Percentiles rank a stretch among this genome's conserved stretches.
phyloP scores from a whole-genome alignment of 2,888 invertebrate genomes.

The Dryococelus australis region DNA sequence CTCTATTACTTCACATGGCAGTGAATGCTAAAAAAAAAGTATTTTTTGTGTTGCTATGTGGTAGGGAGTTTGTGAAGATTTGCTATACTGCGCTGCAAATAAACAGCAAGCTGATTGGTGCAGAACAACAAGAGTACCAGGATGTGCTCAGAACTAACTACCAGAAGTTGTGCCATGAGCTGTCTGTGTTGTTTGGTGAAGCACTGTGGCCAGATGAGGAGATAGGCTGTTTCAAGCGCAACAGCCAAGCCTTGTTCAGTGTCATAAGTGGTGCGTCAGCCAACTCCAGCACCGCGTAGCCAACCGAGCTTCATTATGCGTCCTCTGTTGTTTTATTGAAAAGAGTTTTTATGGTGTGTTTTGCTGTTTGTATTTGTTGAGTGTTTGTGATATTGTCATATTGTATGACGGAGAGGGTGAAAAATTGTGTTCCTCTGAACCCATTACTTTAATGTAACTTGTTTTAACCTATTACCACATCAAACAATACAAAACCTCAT shows the following conservation, averaged over 20 bases:
- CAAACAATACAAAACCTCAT: background rate
- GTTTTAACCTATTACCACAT: background rate
- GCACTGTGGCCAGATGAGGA: conserved; percentile 70
- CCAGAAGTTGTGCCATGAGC: conserved; percentile 80
- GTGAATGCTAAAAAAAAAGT: too few relatives aligned
- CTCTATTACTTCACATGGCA: too few relatives aligned
- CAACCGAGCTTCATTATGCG: background rate
- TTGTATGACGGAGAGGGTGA: background rate
- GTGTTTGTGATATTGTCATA: background rate
- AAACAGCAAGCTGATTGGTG: conserved; percentile 85
- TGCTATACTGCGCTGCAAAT: conserved; percentile 90
- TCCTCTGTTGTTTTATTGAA: background rate
- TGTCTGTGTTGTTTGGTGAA: conserved; percentile 78
- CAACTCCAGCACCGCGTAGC: conserved; percentile 80
- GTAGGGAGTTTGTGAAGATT: conserved; percentile 89
- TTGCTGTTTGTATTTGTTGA: conserved; percentile 8
- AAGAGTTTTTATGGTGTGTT: background rate
- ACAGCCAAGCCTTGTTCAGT: conserved; percentile 78
- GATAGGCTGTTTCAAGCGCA: conserved; percentile 72
- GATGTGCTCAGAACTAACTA: conserved; percentile 86
- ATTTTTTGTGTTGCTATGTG: background rate
- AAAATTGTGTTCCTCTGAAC: background rate
- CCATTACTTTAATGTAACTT: background rate
- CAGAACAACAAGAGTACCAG: conserved; percentile 93
- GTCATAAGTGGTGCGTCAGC: conserved; percentile 82